These are phyloP conservation scores for Actinia equina DNA, from an alignment of 64 coral and sea anemone genomes.

Conservation along the genomic window DNA sequence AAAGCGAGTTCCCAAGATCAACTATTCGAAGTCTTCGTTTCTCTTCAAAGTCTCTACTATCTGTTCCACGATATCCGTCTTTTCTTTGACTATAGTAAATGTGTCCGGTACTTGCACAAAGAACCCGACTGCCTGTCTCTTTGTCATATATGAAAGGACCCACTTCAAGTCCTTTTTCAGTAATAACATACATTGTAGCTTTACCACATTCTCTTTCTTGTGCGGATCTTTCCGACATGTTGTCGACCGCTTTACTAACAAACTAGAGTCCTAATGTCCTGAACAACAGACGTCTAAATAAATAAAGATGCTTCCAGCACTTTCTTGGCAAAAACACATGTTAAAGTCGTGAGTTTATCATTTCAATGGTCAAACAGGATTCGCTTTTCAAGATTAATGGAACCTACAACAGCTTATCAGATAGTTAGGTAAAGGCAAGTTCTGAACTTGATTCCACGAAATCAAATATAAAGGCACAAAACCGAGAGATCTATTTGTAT, in stretches of 20 bases:
- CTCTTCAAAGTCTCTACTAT: background rate
- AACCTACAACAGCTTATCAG: background rate
- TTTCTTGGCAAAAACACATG: background rate
- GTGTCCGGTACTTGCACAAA: background rate
- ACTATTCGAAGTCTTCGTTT: background rate
- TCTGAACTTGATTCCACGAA: background rate
- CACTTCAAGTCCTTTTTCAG: constrained; percentile 39
- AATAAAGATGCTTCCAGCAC: background rate
- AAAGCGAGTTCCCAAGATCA: background rate
- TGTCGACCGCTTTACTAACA: background rate
- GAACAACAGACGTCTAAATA: background rate
- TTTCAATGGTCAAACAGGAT: too few species aligned
- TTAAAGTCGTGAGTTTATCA: too few species aligned
- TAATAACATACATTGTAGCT: constrained; percentile 37
- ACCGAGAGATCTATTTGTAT: background rate
- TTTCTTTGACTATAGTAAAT: constrained; percentile 5
- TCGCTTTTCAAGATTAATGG: background rate
- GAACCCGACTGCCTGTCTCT: background rate
- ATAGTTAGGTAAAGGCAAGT: background rate
- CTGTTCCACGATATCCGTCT: background rate
- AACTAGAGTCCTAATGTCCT: background rate
- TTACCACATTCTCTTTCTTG: constrained; percentile 3
- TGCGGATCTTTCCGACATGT: background rate
- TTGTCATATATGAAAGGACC: constrained; percentile 23
- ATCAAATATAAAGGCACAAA: background rate